Base-by-base conservation (phyloP, 2,888 invertebrate species). In the Cosmorhoe ocellata region DNA sequence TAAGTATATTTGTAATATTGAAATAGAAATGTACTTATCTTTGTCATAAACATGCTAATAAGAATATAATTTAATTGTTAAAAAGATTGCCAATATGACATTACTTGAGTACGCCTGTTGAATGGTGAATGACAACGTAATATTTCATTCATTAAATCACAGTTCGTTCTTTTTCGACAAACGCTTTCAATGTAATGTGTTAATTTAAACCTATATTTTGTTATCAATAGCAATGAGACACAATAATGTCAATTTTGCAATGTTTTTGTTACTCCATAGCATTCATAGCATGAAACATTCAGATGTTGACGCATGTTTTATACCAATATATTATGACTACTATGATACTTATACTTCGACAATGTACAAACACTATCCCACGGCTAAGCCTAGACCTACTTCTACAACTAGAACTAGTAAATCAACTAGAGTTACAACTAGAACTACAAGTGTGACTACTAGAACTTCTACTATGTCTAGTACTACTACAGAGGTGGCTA, bases 261-360 rank as follows among this genome's bases (percentile, higher is more conserved):
- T 22, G 4, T n/a, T 39, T 11, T 46, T 33, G 6, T 4, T 33
- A 13, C 24, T 38, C n/a, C 8, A 7, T 13, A 8, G 32, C 7
- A 8, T 26, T 32, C 6, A 18, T 18, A 2, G 2, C 18, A 3
- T 30, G 2, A 22, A 34, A 14, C 11, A 14, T 24, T 9, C 9
- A 3, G 26, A 44, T 11, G 27, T 11, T 11, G 18, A 13, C 10
- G 42, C 46, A 12, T 51, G 46, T 24, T 46, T 41, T 45, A 27
- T 48, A 52, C 32, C 51, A 28, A 24, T 8, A 37, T 27, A 42
- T 37, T 30, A 41, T 28, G 45, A 34, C 44, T 37, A 51, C 13
- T 37, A 51, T 10, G 31, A 42, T 1, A 13, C 34, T n/a, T 10
- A 11, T 8, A 13, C 10, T n/a, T 10, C 4, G 3, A 11, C 11